Evolutionary conservation across 2,797 vertebrate genomes (phyloP), one percentile per base, ranked within the genome.

Genomic region (Pelodytes ibericus): DNA sequence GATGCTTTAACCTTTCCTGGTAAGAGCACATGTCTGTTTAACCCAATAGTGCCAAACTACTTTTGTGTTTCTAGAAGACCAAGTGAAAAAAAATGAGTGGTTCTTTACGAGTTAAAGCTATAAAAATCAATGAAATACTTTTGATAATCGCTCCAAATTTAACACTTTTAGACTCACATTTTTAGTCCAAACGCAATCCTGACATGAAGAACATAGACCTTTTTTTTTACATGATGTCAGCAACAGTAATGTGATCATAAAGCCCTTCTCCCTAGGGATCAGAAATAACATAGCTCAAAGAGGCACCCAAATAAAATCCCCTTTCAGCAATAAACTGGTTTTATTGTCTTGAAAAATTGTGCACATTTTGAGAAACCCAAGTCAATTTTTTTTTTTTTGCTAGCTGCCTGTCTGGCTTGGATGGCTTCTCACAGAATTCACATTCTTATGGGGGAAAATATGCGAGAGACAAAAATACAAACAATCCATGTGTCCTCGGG

Each of bases 391-490:
- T 33, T 22, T 9, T n/a, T 25, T n/a, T 30, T 59, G 58, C 30
- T 59, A 44, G 33, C 56, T 30, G 44, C 47, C 74, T 39, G 58
- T 8, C 56, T 24, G 44, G 13, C 13, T 49, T 61, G 15, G 62
- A 49, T 56, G 57, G n/a, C n/a, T 53, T 75, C 56, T 63, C 58
- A 68, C 74, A 75, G 69, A 75, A 70, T 75, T 75, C 41, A 75
- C 74, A 75, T 69, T 75, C 74, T 75, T 63, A 62, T 25, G 59
- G 49, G 13, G 57, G 18, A 36, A 76, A 76, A 76, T 76, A 68
- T 70, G 74, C 22, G 15, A 53, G 10, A 47, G 59, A 71, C 66
- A 76, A 76, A 76, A 70, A 70, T 76, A 51, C 65, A 61, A 76
- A 76, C 74, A 70, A 63, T 70, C 44, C 25, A 56, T 63, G 74